phyloP scores from a whole-genome alignment of 64 coral and sea anemone species.

The Astreopora myriophthalma region DNA sequence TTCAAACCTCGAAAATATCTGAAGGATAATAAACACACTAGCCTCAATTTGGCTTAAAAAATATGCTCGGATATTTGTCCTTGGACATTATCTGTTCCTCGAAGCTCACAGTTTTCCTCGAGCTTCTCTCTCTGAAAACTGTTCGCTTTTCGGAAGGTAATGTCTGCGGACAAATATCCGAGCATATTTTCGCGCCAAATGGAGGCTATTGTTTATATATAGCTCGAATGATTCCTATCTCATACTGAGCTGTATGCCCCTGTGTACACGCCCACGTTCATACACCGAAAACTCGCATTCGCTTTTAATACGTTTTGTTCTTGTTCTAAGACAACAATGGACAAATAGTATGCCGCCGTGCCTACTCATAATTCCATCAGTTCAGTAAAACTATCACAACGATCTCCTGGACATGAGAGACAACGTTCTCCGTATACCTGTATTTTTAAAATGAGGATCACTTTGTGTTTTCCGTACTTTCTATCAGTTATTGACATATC shows the following conservation, averaged over 20 bases:
- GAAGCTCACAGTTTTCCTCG: no score
- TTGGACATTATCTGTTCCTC: no score
- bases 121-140: no score
- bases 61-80: no score
- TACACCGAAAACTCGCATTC: background rate
- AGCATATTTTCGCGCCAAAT: no score
- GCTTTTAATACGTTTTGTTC: background rate
- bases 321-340: background rate
- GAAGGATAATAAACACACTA: no score
- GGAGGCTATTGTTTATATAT: no score
- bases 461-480: background rate
- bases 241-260: background rate
- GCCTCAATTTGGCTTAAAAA: no score
- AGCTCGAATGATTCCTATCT: background rate
- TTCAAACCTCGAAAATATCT: no score
- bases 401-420: background rate
- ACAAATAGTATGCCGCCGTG: background rate
- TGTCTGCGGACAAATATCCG: no score
- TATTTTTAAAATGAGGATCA: background rate
- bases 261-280: background rate
- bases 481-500: background rate
- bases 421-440: background rate
- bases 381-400: no score
- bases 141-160: no score
- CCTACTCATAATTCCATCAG: background rate